Conservation (phyloP, 2,113 vertebrate species). For the Chrysochloris asiatica region DNA sequence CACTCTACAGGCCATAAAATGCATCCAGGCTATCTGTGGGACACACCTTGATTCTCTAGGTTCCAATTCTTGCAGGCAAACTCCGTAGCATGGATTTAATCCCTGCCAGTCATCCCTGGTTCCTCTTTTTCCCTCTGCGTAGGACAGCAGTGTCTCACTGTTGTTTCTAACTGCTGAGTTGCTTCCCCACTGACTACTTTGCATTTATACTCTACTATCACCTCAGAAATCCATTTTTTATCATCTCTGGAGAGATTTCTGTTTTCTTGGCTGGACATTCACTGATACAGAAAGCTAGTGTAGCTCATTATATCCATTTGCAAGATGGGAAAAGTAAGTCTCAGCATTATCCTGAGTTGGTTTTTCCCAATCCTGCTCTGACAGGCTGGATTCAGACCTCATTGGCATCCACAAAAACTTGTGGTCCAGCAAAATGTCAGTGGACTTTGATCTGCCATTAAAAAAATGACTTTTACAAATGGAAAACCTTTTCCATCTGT, state of each 20-base stretch:
- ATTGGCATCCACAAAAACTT: neutral
- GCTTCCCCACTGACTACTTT: rapidly evolving
- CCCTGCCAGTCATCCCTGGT: neutral
- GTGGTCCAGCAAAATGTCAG: constrained; percentile 6
- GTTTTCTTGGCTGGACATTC: neutral
- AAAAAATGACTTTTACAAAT: constrained; percentile 60
- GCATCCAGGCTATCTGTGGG: neutral
- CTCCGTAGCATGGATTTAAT: rapidly evolving
- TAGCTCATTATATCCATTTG: neutral
- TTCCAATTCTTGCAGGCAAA: neutral
- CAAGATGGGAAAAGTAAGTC: neutral
- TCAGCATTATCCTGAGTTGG: neutral
- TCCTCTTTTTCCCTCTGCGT: neutral
- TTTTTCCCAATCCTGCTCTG: neutral
- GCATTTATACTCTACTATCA: neutral
- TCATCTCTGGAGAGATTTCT: neutral
- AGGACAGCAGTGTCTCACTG: neutral
- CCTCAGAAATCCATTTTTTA: neutral
- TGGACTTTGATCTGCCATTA: constrained; percentile 57
- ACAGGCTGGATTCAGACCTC: neutral
- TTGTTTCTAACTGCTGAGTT: neutral
- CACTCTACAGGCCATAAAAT: neutral
- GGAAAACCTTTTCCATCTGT: constrained; percentile 45
- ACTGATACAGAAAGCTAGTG: neutral
- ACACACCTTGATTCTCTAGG: neutral